phyloP scores from a whole-genome alignment of 37 sponge, comb jelly and placozoan species.

The Halichondria panicea region DNA sequence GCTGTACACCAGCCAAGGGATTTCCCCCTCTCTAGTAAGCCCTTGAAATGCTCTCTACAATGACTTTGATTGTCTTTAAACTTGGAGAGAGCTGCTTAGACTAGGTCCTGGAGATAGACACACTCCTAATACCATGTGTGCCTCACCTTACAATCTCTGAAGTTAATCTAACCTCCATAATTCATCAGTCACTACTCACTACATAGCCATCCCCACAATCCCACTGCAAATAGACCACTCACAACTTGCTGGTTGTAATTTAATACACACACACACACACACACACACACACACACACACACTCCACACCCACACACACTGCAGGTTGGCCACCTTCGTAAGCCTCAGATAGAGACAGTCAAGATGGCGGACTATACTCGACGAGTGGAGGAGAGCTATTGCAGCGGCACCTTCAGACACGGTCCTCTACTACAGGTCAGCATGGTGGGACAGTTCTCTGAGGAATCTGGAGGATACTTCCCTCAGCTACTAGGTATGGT shows the following conservation, averaged over 20 bases:
- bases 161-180: no score
- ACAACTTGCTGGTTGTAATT: neutral
- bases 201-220: no score
- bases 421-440: constrained; percentile 87
- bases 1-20: neutral
- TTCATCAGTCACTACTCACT: no score
- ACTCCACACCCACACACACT: constrained; percentile 8
- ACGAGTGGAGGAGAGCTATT: constrained; percentile 50
- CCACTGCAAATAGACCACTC: no score
- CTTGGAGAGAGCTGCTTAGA: no score
- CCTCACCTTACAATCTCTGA: no score
- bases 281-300: no score
- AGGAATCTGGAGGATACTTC: constrained; percentile 86
- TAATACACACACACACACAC: no score
- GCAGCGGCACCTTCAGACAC: constrained; percentile 65
- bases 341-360: constrained; percentile 61
- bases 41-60: no score
- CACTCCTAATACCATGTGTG: no score
- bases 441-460: constrained; percentile 83
- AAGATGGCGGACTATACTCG: constrained; percentile 65
- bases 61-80: no score
- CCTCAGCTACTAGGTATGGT: constrained; percentile 44
- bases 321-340: constrained; percentile 57
- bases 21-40: neutral
- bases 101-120: no score